Base-by-base conservation (phyloP, 1,140 invertebrate genomes). In the Idris sp. region DNA sequence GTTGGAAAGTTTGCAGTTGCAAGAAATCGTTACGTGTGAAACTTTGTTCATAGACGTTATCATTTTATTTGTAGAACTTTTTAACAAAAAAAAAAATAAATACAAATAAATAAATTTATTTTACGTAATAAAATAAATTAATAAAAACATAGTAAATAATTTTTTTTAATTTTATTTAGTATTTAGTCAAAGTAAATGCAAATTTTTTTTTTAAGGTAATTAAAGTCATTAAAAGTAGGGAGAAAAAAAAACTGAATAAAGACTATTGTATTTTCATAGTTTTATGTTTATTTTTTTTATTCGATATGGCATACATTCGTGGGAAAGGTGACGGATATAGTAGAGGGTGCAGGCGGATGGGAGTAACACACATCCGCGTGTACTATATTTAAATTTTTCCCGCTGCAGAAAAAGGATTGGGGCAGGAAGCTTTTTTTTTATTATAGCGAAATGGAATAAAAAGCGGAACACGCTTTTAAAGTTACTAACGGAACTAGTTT, bases 301-400 rank as follows among this genome's bases (percentile, higher is more conserved):
- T 79, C 80, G 82, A 83, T 83, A 25, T 74, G 77, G 73, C 74
- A 79, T 68, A 82, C 74, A 81, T 77, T 81, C 83, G 83, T 84
- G 83, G 81, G 84, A 84, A 85, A 74, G 65, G 75, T 74, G 77
- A 43, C 64, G 68, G 62, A 65, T 68, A 54, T 69, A 33, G 35
- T 41, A 49, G 41, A 76, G 74, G 68, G 74, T 69, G 74, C 74
- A 77, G 74, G 64, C 72, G 72, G 48, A 74, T 19, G 48, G 48
- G 41, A 54, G 67, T n/a, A 19, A 26, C 53, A 38, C 59, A 26
- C 33, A 44, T 31, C 8, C 62, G 41, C n/a, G n/a, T 54, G 41
- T 74, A 78, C 78, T 83, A 83, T 83, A 83, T 83, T 83, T 83
- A 83, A 83, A 83, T 83, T 73, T 78, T 79, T 74, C 72, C 71